Evolutionary conservation across 2,888 invertebrate species (phyloP).

Genomic region (Minunthozetes semirufus): DNA sequence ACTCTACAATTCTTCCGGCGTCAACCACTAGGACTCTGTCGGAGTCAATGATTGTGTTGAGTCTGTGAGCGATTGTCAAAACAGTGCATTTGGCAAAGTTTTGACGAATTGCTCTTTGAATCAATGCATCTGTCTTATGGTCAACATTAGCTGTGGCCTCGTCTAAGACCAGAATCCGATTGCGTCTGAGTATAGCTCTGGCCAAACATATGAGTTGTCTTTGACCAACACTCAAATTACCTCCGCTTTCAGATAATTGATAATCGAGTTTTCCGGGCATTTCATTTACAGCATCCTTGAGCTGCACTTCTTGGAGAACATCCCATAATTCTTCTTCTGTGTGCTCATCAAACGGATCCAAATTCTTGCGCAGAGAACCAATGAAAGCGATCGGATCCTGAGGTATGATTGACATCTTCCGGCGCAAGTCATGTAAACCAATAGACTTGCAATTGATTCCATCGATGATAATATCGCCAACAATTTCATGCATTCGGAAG

Average conservation of each 20-base stretch:
- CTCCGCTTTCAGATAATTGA: conserved; percentile 64
- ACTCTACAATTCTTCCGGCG: conserved; percentile 66
- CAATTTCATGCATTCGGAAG: not conserved
- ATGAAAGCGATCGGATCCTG: conserved; percentile 83
- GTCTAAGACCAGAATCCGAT: conserved; percentile 70
- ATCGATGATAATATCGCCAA: too few relatives aligned
- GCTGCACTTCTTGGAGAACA: conserved; percentile 71
- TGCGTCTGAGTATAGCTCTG: conserved; percentile 73
- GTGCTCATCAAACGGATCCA: conserved; percentile 79
- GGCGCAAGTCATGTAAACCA: conserved; percentile 61
- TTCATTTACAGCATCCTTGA: conserved; percentile 61
- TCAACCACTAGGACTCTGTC: conserved; percentile 78
- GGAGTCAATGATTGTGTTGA: conserved; percentile 87
- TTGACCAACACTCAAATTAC: conserved; percentile 82
- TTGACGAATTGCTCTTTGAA: conserved; percentile 70
- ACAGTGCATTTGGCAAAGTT: conserved; percentile 68
- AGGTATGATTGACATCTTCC: conserved; percentile 80
- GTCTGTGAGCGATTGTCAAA: conserved; percentile 69
- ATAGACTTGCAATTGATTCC: too few relatives aligned
- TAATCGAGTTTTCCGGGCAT: conserved; percentile 62
- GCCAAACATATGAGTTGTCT: conserved; percentile 82
- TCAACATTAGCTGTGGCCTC: conserved; percentile 92
- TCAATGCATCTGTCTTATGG: conserved; percentile 57
- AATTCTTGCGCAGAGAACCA: conserved; percentile 75
- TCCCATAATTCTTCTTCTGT: conserved; percentile 71